phyloP scores from a whole-genome alignment of 2,113 vertebrate genomes.

The Patagioenas fasciata region DNA sequence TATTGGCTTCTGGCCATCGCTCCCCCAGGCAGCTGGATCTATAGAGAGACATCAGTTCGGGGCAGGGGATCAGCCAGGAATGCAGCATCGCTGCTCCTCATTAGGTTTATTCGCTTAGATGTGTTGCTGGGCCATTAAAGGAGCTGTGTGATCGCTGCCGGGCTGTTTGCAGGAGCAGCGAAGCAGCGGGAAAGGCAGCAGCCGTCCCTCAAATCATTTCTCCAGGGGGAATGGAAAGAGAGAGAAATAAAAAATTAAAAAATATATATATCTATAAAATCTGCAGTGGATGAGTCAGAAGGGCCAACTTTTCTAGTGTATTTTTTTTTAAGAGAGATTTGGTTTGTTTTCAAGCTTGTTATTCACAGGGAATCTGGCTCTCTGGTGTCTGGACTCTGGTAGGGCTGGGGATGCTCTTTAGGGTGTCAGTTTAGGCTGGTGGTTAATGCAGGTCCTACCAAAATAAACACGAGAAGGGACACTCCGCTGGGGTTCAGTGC shows the following conservation, averaged over 20 bases:
- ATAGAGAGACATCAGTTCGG: background rate
- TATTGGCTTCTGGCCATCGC: fast-evolving
- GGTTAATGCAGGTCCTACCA: background rate
- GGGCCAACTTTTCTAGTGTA: background rate
- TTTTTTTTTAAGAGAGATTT: background rate
- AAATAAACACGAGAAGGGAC: background rate
- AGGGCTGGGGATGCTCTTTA: background rate
- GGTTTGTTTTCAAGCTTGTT: background rate
- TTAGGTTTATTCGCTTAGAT: constrained; percentile 17
- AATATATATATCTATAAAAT: background rate
- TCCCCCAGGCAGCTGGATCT: background rate
- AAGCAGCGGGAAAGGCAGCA: background rate
- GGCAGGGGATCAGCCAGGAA: background rate
- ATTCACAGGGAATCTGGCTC: background rate
- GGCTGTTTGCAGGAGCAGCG: background rate
- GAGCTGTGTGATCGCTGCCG: constrained; percentile 24
- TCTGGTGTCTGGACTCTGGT: background rate
- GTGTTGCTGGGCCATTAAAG: constrained; percentile 37
- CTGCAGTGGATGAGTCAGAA: background rate
- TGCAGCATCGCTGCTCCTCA: background rate
- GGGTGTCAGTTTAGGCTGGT: background rate
- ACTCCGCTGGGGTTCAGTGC: no score
- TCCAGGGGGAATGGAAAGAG: background rate
- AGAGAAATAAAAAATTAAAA: background rate
- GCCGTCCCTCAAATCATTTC: constrained; percentile 2